phyloP scores from a whole-genome alignment of 2,888 invertebrate genomes.

The Geophilus truncorum region DNA sequence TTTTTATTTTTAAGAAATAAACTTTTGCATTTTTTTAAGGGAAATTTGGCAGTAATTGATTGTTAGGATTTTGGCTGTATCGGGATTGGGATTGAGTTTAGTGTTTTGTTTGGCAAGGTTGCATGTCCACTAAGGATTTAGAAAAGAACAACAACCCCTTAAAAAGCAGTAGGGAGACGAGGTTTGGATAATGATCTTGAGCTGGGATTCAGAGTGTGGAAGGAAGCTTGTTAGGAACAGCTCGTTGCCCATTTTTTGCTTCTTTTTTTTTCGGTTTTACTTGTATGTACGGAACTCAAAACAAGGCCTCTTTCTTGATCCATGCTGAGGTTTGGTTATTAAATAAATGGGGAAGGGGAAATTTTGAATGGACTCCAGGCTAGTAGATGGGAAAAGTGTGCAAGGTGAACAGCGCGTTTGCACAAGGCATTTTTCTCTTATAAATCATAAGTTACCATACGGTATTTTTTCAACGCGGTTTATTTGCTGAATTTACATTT shows the following conservation, averaged over 20 bases:
- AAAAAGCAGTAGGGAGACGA: conserved; percentile 19
- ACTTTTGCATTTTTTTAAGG: too few relatives aligned
- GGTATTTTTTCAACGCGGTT: too few relatives aligned
- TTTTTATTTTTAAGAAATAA: neutral
- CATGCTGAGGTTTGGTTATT: neutral
- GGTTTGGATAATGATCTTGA: conserved; percentile 27
- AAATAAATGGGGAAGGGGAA: neutral
- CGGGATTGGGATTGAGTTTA: neutral
- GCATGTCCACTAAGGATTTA: neutral
- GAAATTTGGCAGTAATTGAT: too few relatives aligned
- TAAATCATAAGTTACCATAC: too few relatives aligned
- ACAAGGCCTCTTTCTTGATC: neutral
- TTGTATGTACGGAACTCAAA: too few relatives aligned
- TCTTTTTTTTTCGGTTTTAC: neutral
- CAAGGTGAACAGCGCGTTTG: too few relatives aligned
- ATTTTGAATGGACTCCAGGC: neutral
- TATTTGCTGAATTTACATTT: too few relatives aligned
- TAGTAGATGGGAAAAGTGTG: neutral
- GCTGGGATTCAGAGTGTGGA: neutral
- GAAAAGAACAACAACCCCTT: conserved; percentile 22
- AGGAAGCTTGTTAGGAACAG: conserved; percentile 18
- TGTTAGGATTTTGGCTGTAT: too few relatives aligned
- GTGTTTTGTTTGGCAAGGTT: conserved; percentile 9
- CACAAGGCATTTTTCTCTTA: too few relatives aligned
- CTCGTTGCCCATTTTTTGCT: neutral